These are phyloP conservation scores for Henricia sp. DNA, from an alignment of 53 echinoderm and acorn worm genomes.

Conservation along the genomic window DNA sequence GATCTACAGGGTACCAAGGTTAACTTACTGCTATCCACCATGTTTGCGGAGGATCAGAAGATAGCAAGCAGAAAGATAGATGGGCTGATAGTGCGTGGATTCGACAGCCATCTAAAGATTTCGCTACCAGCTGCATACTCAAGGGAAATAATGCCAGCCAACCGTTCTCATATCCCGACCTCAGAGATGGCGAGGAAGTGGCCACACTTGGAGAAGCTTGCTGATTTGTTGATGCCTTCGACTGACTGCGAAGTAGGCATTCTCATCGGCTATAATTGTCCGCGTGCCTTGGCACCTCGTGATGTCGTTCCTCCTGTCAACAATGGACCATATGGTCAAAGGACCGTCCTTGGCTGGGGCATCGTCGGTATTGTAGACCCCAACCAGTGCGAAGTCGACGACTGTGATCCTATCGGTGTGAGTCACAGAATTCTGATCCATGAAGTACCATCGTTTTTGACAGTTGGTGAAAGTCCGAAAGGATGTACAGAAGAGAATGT, in stretches of 20 bases:
- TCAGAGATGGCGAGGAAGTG: conserved; percentile 48
- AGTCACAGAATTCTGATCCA: conserved; percentile 52
- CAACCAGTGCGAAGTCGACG: neutral
- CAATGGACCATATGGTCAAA: conserved; percentile 48
- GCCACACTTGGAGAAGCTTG: conserved; percentile 51
- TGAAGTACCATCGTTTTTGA: conserved; percentile 2
- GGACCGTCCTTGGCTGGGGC: conserved; percentile 64
- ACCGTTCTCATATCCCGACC: conserved; percentile 41
- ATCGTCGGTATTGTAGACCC: conserved; percentile 48
- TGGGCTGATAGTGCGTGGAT: conserved; percentile 23
- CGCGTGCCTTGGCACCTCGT: conserved; percentile 49
- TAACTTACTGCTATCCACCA: conserved; percentile 40
- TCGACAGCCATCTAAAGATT: conserved; percentile 2
- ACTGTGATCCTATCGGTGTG: conserved; percentile 33
- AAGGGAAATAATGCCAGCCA: conserved; percentile 53
- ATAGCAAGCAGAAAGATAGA: neutral
- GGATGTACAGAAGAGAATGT: neutral
- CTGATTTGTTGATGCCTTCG: conserved; percentile 34
- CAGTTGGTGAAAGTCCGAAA: neutral
- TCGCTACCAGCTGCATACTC: conserved; percentile 29
- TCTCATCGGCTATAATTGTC: conserved; percentile 60
- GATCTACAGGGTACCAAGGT: neutral
- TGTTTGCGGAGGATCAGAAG: conserved; percentile 29
- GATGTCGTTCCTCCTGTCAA: conserved; percentile 39
- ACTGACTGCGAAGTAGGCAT: conserved; percentile 56